phyloP scores from a whole-genome alignment of 1,140 invertebrate species.

The Cydia amplana region DNA sequence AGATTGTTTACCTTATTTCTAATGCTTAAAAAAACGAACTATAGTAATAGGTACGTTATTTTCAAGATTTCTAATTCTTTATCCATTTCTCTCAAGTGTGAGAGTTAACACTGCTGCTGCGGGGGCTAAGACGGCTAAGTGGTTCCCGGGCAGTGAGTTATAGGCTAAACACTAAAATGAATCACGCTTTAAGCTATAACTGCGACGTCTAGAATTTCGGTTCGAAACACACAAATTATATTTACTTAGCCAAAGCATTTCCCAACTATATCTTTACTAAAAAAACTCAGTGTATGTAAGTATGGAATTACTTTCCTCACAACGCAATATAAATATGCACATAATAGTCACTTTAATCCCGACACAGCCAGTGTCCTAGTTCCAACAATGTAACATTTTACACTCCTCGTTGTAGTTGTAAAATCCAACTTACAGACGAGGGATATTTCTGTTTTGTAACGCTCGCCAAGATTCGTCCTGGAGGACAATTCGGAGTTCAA shows the following conservation, averaged over 20 bases:
- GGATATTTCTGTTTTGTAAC: not conserved
- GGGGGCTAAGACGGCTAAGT: not conserved
- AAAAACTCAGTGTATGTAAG: not conserved
- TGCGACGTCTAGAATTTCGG: no score
- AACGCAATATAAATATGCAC: not conserved
- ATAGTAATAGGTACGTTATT: no score
- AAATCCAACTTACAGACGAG: not conserved
- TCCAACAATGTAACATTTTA: not conserved
- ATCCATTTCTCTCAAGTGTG: not conserved
- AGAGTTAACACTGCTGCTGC: not conserved
- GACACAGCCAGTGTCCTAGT: not conserved
- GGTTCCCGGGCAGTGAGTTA: not conserved
- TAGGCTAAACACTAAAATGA: not conserved
- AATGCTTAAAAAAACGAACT: no score
- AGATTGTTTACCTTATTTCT: no score
- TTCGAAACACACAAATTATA: no score
- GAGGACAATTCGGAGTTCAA: not conserved
- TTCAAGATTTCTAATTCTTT: not conserved
- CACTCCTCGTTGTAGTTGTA: not conserved
- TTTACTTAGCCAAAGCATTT: no score
- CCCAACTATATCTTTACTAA: not conserved
- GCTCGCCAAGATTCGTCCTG: not conserved
- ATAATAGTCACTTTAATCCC: not conserved
- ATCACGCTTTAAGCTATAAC: not conserved
- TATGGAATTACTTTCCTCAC: not conserved